These are phyloP conservation scores for Acanthosepion pharaonis DNA, from an alignment of 2,888 invertebrate species.

Conservation along the genomic window DNA sequence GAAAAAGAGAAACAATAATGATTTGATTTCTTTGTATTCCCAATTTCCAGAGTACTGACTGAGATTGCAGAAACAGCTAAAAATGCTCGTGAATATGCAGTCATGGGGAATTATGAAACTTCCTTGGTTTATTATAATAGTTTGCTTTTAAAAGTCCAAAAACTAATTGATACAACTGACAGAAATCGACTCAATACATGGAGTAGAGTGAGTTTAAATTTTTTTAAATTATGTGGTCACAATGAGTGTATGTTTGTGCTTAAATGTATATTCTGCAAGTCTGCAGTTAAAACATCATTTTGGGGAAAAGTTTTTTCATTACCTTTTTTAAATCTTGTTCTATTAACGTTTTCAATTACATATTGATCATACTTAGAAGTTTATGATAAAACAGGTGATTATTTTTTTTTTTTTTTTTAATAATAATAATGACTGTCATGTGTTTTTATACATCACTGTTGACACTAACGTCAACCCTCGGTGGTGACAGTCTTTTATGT, in stretches of 20 bases:
- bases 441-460: too few species aligned
- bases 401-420: too few species aligned
- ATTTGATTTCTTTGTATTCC: background rate
- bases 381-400: too few species aligned
- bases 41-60: conserved; percentile 50
- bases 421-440: too few species aligned
- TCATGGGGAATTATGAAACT: conserved; percentile 95
- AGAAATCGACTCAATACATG: conserved; percentile 81
- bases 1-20: background rate
- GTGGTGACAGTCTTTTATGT: too few species aligned
- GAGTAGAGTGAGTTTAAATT: conserved; percentile 84
- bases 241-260: background rate
- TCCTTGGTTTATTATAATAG: conserved; percentile 95
- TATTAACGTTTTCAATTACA: background rate
- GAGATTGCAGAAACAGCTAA: conserved; percentile 86
- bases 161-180: conserved; percentile 79
- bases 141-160: conserved; percentile 91
- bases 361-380: background rate
- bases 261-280: background rate
- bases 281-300: too few species aligned
- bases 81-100: conserved; percentile 93
- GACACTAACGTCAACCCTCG: too few species aligned
- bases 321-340: background rate
- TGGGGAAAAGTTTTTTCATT: background rate
- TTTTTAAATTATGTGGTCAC: background rate